A percentile compares a stretch with the other conserved stretches of the same genome.
These are phyloP conservation scores for Thysanoteuthis rhombus DNA, from an alignment of 2,888 invertebrate species.

Conservation along the genomic window DNA sequence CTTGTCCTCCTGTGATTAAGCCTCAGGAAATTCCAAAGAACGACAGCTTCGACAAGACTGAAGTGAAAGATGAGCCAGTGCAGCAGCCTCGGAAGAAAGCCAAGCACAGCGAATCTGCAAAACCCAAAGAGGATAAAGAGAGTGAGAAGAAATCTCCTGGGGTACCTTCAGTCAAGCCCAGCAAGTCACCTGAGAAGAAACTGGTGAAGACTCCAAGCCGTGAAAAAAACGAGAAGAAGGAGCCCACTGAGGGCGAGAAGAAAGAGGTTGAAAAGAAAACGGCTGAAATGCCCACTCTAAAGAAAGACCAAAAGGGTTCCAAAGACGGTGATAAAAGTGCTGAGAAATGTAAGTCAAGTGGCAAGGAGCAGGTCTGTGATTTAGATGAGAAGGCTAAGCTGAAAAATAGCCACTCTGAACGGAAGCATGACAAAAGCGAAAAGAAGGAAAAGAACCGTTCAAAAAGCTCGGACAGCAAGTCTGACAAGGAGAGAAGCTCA, in stretches of 20 bases:
- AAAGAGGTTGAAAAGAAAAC: constrained; percentile 25
- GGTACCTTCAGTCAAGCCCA: neutral
- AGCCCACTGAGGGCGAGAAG: constrained; percentile 41
- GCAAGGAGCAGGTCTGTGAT: constrained; percentile 23
- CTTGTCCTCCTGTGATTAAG: neutral
- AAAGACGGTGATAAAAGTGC: constrained; percentile 38
- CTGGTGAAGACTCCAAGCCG: constrained; percentile 38
- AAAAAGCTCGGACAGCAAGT: constrained; percentile 43
- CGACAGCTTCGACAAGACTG: neutral
- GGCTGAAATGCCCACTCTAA: neutral
- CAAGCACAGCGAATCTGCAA: neutral
- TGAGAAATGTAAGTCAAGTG: constrained; percentile 25
- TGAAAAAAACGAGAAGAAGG: constrained; percentile 27
- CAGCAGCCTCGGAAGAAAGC: constrained; percentile 22
- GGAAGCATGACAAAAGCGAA: constrained; percentile 33
- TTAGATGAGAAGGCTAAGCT: constrained; percentile 27
- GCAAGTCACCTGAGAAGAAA: constrained; percentile 42
- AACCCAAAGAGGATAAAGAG: constrained; percentile 20
- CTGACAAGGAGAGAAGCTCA: constrained; percentile 39
- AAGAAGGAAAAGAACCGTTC: constrained; percentile 34
- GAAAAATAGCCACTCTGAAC: neutral
- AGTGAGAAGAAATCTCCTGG: neutral
- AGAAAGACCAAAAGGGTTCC: constrained; percentile 34
- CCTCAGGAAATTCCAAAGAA: constrained; percentile 18
- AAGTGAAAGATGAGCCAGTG: neutral